These are phyloP conservation scores for Xerus inauris DNA, from an alignment of 2,113 vertebrate genomes.

Conservation along the genomic window DNA sequence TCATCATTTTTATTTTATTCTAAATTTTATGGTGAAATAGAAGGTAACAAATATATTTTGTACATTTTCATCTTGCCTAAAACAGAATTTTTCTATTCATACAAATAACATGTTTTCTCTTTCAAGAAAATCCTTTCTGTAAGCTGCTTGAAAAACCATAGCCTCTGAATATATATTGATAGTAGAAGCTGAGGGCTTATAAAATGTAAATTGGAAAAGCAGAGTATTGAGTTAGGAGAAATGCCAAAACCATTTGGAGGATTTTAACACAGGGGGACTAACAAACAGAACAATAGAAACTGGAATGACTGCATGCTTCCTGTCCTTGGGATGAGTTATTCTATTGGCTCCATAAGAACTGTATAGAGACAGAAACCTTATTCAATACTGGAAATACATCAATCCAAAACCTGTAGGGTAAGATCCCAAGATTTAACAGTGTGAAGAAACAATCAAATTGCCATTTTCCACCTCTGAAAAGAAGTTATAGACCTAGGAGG, in stretches of 20 bases:
- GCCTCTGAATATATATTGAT: not conserved
- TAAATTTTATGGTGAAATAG: not conserved
- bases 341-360: not conserved
- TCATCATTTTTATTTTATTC: not conserved
- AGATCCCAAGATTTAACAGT: not conserved
- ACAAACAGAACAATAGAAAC: not conserved
- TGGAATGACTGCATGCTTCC: not conserved
- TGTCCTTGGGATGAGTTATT: slow-evolving; percentile 42
- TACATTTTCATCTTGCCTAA: not conserved
- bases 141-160: slow-evolving; percentile 39
- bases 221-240: slow-evolving; percentile 34
- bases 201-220: slow-evolving; percentile 33
- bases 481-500: not conserved
- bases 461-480: not conserved
- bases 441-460: not conserved
- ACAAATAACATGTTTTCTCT: slow-evolving; percentile 37
- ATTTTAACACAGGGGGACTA: not conserved
- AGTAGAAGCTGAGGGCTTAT: not conserved
- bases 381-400: not conserved
- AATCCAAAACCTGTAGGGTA: not conserved
- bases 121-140: not conserved
- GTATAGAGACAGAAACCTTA: not conserved
- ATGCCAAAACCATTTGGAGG: slow-evolving; percentile 3
- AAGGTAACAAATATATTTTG: not conserved
- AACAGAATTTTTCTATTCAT: slow-evolving; percentile 31